Conservation (phyloP, 2,113 vertebrate genomes). For the Raphicerus campestris region DNA sequence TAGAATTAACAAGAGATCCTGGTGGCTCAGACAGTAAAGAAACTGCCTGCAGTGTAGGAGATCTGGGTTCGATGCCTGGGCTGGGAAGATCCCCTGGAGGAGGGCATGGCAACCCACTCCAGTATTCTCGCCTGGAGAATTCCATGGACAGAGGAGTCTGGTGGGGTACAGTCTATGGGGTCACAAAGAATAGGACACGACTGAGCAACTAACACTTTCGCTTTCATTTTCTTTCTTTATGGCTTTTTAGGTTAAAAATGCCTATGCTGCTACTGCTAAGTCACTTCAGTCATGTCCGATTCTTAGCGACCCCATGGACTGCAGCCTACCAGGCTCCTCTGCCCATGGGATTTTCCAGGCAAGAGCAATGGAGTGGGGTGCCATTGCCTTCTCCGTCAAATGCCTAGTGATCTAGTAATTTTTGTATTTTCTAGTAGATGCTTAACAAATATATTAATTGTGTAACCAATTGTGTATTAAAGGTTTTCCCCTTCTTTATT, state of each 20-base stretch:
- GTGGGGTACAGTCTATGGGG: neutral
- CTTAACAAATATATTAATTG: neutral
- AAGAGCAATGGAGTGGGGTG: too few relatives aligned
- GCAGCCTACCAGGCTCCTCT: too few relatives aligned
- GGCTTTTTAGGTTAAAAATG: neutral
- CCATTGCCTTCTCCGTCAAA: neutral
- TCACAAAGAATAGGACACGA: neutral
- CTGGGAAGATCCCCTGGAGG: neutral
- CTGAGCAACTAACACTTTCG: neutral
- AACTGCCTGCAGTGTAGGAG: neutral
- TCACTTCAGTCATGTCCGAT: too few relatives aligned
- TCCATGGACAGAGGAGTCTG: neutral
- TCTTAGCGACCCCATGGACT: too few relatives aligned
- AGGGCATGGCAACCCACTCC: neutral
- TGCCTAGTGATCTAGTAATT: neutral
- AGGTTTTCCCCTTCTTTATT: neutral
- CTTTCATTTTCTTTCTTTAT: neutral
- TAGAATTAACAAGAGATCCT: neutral
- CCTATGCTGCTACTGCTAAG: too few relatives aligned
- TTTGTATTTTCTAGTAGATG: neutral
- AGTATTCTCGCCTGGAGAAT: neutral
- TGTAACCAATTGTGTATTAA: neutral
- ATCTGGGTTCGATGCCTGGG: fast-evolving
- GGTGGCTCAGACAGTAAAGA: neutral
- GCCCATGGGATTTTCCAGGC: too few relatives aligned